Evolutionary conservation across 2,797 vertebrate genomes (phyloP).

Genomic region (Amblyopsis hoosieri): DNA sequence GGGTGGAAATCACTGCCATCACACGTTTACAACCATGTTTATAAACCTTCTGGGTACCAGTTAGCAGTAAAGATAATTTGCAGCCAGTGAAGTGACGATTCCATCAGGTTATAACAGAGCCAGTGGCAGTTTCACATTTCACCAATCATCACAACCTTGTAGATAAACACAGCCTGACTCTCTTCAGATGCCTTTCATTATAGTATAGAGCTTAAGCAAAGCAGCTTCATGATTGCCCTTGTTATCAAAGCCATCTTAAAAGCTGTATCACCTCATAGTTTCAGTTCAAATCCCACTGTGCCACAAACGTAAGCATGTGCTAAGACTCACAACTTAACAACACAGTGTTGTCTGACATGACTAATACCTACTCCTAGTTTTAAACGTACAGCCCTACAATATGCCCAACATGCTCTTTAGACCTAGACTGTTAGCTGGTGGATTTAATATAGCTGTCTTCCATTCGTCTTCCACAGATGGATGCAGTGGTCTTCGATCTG

Average conservation of each 20-base stretch:
- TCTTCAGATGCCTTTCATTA: constrained; percentile 62
- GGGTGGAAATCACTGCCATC: too few species aligned
- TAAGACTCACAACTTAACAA: too few species aligned
- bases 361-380: too few species aligned
- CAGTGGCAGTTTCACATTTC: constrained; percentile 33
- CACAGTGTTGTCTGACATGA: too few species aligned
- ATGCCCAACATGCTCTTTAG: constrained; percentile 8
- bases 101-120: constrained; percentile 17
- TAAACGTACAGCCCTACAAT: too few species aligned
- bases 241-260: constrained; percentile 51
- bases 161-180: constrained; percentile 38
- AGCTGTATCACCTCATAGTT: constrained; percentile 27
- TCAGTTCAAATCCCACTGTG: constrained; percentile 32
- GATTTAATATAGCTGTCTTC: constrained; percentile 39
- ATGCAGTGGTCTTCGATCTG: constrained; percentile 43
- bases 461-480: constrained; percentile 38
- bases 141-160: constrained; percentile 23
- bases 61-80: constrained; percentile 4
- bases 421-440: constrained; percentile 26
- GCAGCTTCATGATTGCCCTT: constrained; percentile 55
- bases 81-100: constrained; percentile 20
- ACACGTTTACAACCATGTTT: too few species aligned
- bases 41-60: not conserved
- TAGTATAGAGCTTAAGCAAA: constrained; percentile 35
- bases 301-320: not conserved